These are phyloP conservation scores for Paramuricea clavata DNA, from an alignment of 92 coral and sea anemone species.

Conservation along the genomic window DNA sequence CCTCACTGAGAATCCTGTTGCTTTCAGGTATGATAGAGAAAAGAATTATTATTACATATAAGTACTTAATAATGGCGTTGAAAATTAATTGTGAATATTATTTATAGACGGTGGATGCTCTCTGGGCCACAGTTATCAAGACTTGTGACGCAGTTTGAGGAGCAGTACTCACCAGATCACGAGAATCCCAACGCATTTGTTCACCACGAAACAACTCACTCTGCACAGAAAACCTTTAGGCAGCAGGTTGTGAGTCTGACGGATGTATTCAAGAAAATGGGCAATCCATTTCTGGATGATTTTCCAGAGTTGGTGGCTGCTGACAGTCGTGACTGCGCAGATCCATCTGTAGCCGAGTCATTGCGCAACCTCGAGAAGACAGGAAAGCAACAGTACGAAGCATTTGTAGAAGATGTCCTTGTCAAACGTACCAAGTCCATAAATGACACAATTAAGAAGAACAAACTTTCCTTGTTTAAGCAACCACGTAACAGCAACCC, in stretches of 20 bases:
- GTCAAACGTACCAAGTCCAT: constrained; percentile 28
- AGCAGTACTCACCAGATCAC: constrained; percentile 7
- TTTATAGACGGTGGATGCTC: constrained; percentile 64
- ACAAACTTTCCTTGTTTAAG: neutral
- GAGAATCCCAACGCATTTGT: constrained; percentile 17
- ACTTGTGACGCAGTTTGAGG: constrained; percentile 55
- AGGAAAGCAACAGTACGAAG: constrained; percentile 51
- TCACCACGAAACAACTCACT: constrained; percentile 60
- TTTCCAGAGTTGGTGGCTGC: constrained; percentile 59
- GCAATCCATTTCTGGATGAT: constrained; percentile 73
- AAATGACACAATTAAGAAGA: neutral
- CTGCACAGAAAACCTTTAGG: constrained; percentile 61
- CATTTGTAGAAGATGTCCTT: constrained; percentile 49
- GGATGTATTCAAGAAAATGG: constrained; percentile 49
- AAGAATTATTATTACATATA: neutral
- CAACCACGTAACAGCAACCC: neutral
- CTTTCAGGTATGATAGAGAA: neutral
- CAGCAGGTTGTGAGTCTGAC: constrained; percentile 48
- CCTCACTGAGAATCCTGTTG: neutral
- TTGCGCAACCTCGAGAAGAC: constrained; percentile 39
- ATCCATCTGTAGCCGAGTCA: constrained; percentile 43
- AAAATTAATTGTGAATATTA: too few relatives aligned
- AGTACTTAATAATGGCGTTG: too few relatives aligned
- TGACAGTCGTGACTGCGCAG: constrained; percentile 65
- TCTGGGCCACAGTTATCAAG: constrained; percentile 65